Percentiles rank a stretch among this genome's conserved stretches.
Evolutionary conservation across 2,113 vertebrate species (phyloP).

Genomic region (Strix aluco): DNA sequence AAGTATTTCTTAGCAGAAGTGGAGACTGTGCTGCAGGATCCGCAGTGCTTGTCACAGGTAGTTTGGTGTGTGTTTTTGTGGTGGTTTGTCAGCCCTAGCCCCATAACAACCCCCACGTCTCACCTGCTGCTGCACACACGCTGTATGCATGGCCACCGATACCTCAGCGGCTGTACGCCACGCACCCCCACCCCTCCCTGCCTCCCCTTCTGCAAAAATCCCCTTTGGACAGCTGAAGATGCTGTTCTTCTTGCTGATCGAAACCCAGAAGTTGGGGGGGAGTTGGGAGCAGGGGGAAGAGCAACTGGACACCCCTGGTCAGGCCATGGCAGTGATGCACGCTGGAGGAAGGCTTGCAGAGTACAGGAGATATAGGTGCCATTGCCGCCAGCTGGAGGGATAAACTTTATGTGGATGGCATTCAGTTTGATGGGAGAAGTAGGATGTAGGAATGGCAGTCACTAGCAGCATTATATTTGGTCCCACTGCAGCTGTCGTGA

Average conservation of each 20-base stretch:
- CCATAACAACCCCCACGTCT: rapidly evolving
- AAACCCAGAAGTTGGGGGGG: background rate
- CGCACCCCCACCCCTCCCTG: rapidly evolving
- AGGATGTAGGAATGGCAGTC: background rate
- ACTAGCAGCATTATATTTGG: background rate
- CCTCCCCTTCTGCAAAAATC: background rate
- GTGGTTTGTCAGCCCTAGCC: background rate
- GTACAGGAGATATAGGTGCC: background rate
- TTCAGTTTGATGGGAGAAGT: background rate
- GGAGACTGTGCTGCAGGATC: background rate
- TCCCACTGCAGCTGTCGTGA: background rate
- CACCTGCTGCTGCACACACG: background rate
- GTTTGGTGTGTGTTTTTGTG: background rate
- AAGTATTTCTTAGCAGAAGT: background rate
- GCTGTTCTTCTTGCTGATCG: background rate
- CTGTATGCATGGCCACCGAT: background rate
- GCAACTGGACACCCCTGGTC: no score
- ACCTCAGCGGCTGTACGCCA: background rate
- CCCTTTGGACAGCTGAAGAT: background rate
- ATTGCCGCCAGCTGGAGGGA: background rate
- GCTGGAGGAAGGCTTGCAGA: background rate
- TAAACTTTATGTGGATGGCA: background rate
- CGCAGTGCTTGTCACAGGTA: background rate
- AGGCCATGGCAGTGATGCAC: rapidly evolving
- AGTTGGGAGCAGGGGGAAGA: no score